Conservation (phyloP, 2,797 vertebrate species). For the Neosilurus mollespiculum region DNA sequence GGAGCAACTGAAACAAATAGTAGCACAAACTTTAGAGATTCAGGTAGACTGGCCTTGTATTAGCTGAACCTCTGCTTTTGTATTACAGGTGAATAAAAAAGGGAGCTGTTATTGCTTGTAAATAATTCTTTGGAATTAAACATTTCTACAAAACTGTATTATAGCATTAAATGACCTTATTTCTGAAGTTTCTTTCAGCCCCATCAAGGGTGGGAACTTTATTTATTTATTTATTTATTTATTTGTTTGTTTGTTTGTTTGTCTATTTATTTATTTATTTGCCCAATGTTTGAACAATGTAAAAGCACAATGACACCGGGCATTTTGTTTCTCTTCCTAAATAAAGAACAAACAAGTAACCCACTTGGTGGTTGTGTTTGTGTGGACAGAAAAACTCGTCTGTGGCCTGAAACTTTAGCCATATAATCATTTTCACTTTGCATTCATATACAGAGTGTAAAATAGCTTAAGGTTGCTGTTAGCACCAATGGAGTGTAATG, state of each 20-base stretch:
- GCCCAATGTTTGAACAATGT: slow-evolving; percentile 73
- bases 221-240: slow-evolving; percentile 26
- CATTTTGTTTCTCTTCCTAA: slow-evolving; percentile 80
- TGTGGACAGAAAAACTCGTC: slow-evolving; percentile 10
- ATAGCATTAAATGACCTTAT: slow-evolving; percentile 67
- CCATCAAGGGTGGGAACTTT: slow-evolving; percentile 43
- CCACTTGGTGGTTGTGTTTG: slow-evolving; percentile 53
- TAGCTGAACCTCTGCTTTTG: slow-evolving; percentile 67
- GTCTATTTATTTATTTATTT: slow-evolving; percentile 60
- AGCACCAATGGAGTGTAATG: neutral
- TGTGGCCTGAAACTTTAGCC: neutral
- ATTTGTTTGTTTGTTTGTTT: slow-evolving; percentile 43
- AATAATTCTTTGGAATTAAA: slow-evolving; percentile 76
- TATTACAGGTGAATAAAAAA: slow-evolving; percentile 58
- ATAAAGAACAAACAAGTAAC: slow-evolving; percentile 72
- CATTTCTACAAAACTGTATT: slow-evolving; percentile 76
- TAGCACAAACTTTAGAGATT: slow-evolving; percentile 83
- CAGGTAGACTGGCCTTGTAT: slow-evolving; percentile 81
- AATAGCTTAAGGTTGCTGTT: neutral
- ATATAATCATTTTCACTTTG: neutral
- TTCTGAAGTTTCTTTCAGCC: slow-evolving; percentile 55
- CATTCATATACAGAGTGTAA: neutral
- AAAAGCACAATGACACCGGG: slow-evolving; percentile 82
- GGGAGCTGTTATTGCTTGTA: slow-evolving; percentile 70
- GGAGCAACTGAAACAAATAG: slow-evolving; percentile 65